Evolutionary conservation across 2,888 invertebrate genomes (phyloP).

Genomic region (Caenorhabditis parvicauda): DNA sequence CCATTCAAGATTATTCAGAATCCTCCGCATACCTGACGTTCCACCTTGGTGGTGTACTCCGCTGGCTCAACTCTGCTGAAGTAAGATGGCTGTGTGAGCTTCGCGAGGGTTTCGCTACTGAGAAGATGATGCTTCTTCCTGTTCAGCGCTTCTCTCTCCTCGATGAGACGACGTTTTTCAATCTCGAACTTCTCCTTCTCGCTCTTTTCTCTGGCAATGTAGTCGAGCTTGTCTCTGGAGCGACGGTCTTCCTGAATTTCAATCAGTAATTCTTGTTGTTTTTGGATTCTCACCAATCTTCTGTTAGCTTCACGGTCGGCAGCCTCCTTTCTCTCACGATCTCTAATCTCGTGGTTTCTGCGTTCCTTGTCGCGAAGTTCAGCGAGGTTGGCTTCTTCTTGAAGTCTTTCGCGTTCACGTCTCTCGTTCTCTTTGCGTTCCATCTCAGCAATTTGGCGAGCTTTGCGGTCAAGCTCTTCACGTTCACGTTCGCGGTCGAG

Average conservation of each 20-base stretch:
- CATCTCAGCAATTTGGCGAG: slow-evolving; percentile 44
- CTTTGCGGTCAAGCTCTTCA: slow-evolving; percentile 47
- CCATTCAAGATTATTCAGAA: neutral
- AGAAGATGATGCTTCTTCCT: slow-evolving; percentile 38
- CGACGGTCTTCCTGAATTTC: slow-evolving; percentile 46
- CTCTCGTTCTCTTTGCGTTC: slow-evolving; percentile 52
- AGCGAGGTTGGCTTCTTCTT: slow-evolving; percentile 53
- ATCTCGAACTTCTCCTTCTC: slow-evolving; percentile 56
- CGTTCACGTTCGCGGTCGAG: slow-evolving; percentile 43
- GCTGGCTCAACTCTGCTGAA: slow-evolving; percentile 24
- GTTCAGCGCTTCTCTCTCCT: slow-evolving; percentile 50
- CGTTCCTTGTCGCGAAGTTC: slow-evolving; percentile 52
- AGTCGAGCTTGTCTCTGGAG: slow-evolving; percentile 54
- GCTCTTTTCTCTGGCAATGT: slow-evolving; percentile 49
- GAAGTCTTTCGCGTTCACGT: slow-evolving; percentile 47
- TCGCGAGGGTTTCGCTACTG: slow-evolving; percentile 52
- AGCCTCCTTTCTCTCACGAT: slow-evolving; percentile 54
- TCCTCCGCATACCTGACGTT: slow-evolving; percentile 30
- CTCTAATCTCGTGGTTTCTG: slow-evolving; percentile 55
- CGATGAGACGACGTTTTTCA: slow-evolving; percentile 52
- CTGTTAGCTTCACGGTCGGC: slow-evolving; percentile 51
- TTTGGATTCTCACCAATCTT: slow-evolving; percentile 11
- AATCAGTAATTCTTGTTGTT: neutral
- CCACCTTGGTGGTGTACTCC: slow-evolving; percentile 57
- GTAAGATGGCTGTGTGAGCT: slow-evolving; percentile 57